Conservation (phyloP, 1,140 invertebrate genomes). For the Hyposmocoma kahamanoa region DNA sequence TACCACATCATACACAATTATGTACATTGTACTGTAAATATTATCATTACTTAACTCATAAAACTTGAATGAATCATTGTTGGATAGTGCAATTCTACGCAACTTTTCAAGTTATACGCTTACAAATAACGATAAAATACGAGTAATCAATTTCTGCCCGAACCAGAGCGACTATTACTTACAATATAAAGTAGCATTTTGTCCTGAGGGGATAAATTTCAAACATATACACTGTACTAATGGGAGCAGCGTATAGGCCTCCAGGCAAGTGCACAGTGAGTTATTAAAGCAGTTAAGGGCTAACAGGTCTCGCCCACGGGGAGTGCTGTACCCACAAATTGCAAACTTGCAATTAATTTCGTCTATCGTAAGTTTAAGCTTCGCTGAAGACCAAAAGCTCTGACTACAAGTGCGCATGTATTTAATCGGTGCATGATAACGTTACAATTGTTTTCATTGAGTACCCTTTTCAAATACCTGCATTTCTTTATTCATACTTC, state of each 20-base stretch:
- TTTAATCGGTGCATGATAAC: too few relatives aligned
- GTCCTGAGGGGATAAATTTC: not conserved
- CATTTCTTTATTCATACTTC: too few relatives aligned
- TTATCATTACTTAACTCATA: too few relatives aligned
- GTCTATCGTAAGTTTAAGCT: conserved; percentile 7
- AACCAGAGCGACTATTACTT: not conserved
- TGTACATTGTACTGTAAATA: too few relatives aligned
- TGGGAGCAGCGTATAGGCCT: not conserved
- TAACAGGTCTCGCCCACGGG: conserved; percentile 19
- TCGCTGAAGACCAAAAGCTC: conserved; percentile 7
- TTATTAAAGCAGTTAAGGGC: conserved; percentile 1
- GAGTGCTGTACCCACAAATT: conserved; percentile 16
- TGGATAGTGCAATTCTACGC: too few relatives aligned
- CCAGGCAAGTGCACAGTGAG: not conserved
- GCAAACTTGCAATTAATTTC: conserved; percentile 20
- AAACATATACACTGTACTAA: not conserved
- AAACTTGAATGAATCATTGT: too few relatives aligned
- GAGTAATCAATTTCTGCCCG: not conserved
- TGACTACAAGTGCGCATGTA: too few relatives aligned
- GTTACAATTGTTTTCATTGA: too few relatives aligned
- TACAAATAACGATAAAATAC: too few relatives aligned
- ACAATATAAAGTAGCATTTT: not conserved
- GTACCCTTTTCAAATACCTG: too few relatives aligned
- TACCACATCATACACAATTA: too few relatives aligned
- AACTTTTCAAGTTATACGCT: too few relatives aligned